phyloP scores from a whole-genome alignment of 2,113 vertebrate genomes.

The Pterophyllum scalare region DNA sequence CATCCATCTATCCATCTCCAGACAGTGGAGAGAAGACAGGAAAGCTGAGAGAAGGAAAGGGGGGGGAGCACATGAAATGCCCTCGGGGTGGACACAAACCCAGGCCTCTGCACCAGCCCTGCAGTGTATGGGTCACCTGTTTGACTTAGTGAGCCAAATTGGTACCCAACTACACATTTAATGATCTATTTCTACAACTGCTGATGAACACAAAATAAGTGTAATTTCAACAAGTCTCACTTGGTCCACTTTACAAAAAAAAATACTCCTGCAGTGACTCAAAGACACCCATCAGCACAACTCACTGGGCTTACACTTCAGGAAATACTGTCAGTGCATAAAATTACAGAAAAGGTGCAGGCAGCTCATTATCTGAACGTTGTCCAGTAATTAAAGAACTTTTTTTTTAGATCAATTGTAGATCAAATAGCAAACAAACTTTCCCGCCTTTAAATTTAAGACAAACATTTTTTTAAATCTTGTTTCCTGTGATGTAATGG shows the following conservation, averaged over 20 bases:
- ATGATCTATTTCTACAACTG: not conserved
- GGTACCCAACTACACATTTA: not conserved
- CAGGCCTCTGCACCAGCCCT: not conserved
- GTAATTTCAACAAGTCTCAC: not conserved
- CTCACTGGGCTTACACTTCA: not conserved
- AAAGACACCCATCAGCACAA: not conserved
- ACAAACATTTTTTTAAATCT: too few species aligned
- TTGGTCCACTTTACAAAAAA: not conserved
- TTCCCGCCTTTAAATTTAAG: too few species aligned
- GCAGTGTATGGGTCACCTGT: not conserved
- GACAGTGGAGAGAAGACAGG: not conserved
- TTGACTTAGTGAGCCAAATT: not conserved
- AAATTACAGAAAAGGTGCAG: not conserved
- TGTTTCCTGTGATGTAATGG: not conserved
- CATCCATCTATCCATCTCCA: too few species aligned
- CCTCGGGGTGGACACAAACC: not conserved
- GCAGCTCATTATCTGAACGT: not conserved
- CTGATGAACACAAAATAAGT: not conserved
- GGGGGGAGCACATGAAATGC: not conserved
- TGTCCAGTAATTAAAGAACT: conserved; percentile 1
- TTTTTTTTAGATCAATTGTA: too few species aligned
- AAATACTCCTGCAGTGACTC: not conserved
- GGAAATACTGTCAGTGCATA: not conserved
- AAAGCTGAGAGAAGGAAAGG: not conserved
- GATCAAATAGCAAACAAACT: too few species aligned